These are phyloP conservation scores for Chesias legatella DNA, from an alignment of 2,888 invertebrate genomes.

Conservation along the genomic window DNA sequence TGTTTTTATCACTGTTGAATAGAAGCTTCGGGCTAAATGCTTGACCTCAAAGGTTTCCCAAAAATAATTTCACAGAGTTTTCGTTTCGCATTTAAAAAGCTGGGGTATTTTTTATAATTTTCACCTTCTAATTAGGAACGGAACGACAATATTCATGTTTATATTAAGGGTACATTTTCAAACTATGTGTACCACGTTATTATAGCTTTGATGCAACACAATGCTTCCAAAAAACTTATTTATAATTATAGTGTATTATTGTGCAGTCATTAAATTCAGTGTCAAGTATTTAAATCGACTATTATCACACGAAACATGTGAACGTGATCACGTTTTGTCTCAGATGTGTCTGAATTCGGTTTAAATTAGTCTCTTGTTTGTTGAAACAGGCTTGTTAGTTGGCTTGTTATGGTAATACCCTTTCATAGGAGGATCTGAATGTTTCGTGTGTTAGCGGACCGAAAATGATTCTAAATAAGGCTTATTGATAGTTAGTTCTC, in stretches of 20 bases:
- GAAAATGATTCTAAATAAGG: not conserved
- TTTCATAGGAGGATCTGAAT: not conserved
- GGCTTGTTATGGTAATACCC: constrained; percentile 60
- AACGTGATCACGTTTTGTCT: constrained; percentile 11
- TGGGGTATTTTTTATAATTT: too few relatives aligned
- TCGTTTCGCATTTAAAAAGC: too few relatives aligned
- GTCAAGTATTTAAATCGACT: not conserved
- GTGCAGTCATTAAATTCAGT: too few relatives aligned
- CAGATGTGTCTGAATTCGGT: constrained; percentile 23
- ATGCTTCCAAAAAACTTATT: too few relatives aligned
- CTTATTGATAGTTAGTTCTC: too few relatives aligned
- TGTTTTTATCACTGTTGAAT: constrained; percentile 69
- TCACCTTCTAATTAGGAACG: too few relatives aligned
- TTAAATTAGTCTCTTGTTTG: constrained; percentile 51
- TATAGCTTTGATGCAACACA: too few relatives aligned
- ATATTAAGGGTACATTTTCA: too few relatives aligned
- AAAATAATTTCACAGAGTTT: too few relatives aligned
- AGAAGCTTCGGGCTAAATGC: constrained; percentile 44
- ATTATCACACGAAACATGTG: constrained; percentile 20
- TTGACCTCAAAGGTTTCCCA: constrained; percentile 18
- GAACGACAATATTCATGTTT: too few relatives aligned
- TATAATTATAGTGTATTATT: too few relatives aligned
- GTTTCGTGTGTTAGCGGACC: not conserved
- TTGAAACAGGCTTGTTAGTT: constrained; percentile 43
- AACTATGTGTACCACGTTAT: too few relatives aligned